A percentile compares a stretch with the other conserved stretches of the same genome.
These are phyloP conservation scores for Megaceryle torquata DNA, from an alignment of 2,113 vertebrate genomes.

Conservation along the genomic window DNA sequence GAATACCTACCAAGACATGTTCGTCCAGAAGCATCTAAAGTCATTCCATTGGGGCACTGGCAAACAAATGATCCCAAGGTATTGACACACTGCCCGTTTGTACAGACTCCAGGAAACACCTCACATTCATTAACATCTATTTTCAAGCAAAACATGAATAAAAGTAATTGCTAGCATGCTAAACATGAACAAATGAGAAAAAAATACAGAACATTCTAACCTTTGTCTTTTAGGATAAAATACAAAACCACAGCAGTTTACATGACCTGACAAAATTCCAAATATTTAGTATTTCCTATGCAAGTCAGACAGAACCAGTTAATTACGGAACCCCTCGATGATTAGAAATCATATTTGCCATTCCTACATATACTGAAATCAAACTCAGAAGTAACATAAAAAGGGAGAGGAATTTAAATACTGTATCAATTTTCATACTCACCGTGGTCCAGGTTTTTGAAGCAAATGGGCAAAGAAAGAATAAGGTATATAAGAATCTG, in stretches of 20 bases:
- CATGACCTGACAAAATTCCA: neutral
- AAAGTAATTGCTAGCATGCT: neutral
- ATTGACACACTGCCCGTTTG: constrained; percentile 92
- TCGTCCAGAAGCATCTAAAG: constrained; percentile 89
- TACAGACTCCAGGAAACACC: constrained; percentile 93
- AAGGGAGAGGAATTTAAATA: neutral
- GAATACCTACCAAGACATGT: constrained; percentile 88
- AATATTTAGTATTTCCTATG: neutral
- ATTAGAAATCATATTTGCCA: neutral
- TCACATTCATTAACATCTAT: constrained; percentile 96
- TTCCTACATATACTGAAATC: neutral
- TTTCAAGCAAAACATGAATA: neutral
- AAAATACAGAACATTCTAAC: neutral
- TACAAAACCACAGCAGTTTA: neutral
- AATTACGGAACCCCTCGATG: neutral
- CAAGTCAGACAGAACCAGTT: neutral
- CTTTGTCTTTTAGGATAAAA: neutral
- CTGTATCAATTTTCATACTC: neutral
- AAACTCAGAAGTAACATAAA: neutral
- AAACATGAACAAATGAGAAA: neutral
- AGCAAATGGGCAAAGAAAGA: constrained; percentile 13
- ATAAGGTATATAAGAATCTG: neutral
- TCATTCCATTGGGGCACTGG: constrained; percentile 93
- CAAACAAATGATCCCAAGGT: constrained; percentile 92
- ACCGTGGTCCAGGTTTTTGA: neutral